Percentiles rank a stretch among this genome's conserved stretches.
Conservation (phyloP, 2,113 vertebrate genomes). For the Nesoenas mayeri region DNA sequence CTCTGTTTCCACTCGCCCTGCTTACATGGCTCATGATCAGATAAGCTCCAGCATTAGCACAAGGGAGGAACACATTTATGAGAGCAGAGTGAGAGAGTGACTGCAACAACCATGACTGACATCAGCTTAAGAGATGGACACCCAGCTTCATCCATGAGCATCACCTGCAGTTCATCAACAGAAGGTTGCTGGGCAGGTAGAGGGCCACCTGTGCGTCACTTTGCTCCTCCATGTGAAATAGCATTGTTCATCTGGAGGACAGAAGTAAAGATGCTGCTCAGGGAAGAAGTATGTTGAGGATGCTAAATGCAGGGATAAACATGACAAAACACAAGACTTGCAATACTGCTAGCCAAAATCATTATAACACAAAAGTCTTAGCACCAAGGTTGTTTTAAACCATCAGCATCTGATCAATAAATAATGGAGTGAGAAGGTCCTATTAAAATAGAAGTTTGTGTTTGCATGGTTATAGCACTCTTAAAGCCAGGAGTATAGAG, state of each 20-base stretch:
- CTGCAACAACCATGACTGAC: not conserved
- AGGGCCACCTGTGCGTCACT: not conserved
- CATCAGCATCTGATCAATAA: not conserved
- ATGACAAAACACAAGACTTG: not conserved
- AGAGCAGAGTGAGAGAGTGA: not conserved
- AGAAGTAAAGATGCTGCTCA: not conserved
- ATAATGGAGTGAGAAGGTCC: not conserved
- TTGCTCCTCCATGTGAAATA: not conserved
- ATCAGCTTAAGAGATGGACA: not conserved
- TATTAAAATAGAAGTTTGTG: not conserved
- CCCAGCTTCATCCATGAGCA: rapidly evolving
- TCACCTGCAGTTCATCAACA: not conserved
- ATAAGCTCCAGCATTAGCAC: not conserved
- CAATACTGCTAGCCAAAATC: not conserved
- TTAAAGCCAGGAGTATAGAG: not conserved
- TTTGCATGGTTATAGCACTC: not conserved
- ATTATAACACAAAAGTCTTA: not conserved
- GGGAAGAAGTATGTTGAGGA: rapidly evolving
- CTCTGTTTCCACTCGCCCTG: not conserved
- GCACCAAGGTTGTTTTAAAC: not conserved
- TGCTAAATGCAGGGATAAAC: not conserved
- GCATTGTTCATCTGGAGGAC: not conserved
- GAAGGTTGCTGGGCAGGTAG: not conserved
- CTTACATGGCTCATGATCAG: rapidly evolving
- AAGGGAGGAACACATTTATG: not conserved